Conservation (phyloP, 2,797 vertebrate species). For the Cyclura pinguis region DNA sequence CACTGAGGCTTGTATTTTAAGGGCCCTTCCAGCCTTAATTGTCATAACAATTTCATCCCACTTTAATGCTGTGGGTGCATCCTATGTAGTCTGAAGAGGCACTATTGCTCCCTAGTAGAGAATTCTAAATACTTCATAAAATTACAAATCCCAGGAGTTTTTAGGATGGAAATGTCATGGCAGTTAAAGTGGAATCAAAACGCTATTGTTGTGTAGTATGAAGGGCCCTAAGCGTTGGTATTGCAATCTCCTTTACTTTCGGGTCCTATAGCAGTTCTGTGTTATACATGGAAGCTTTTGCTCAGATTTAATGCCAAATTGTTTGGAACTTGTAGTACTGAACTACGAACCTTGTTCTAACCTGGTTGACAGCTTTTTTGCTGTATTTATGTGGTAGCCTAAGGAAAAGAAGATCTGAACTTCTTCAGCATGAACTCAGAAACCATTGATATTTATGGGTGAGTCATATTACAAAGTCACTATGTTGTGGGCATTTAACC, state of each 20-base stretch:
- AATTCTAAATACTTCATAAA: no score
- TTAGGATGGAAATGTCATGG: no score
- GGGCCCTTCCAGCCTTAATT: background rate
- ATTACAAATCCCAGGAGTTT: no score
- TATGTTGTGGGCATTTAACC: background rate
- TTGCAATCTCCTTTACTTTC: background rate
- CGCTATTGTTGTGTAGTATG: no score
- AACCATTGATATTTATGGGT: background rate
- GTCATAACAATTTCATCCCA: no score
- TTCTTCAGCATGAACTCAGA: background rate
- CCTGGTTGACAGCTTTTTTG: background rate
- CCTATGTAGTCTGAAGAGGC: no score
- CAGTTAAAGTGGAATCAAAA: no score
- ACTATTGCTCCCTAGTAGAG: no score
- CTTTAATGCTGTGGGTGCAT: no score
- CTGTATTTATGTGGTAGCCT: background rate
- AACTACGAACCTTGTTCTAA: slow-evolving; percentile 2
- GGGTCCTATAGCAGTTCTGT: background rate
- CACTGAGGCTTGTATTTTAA: background rate
- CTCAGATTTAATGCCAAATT: background rate
- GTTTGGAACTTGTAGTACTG: background rate
- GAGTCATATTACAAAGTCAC: background rate
- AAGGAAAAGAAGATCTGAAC: background rate
- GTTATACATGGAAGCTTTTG: background rate
- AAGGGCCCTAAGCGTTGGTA: no score